phyloP scores from a whole-genome alignment of 2,113 vertebrate genomes.

The Indri indri region DNA sequence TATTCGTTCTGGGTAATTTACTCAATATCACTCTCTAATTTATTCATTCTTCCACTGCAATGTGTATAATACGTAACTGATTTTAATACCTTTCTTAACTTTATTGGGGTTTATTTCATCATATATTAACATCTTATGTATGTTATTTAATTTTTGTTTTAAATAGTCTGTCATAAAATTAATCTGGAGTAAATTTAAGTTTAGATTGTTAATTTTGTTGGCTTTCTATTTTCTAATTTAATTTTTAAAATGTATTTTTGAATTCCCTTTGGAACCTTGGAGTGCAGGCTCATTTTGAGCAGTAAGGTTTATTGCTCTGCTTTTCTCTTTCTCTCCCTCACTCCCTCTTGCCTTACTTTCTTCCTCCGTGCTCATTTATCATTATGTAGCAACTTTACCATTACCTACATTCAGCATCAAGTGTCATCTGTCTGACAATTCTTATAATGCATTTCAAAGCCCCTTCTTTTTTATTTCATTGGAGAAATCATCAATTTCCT shows the following conservation, averaged over 20 bases:
- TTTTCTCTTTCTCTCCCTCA: too few relatives aligned
- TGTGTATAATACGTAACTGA: background rate
- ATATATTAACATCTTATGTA: background rate
- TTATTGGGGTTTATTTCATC: background rate
- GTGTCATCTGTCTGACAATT: background rate
- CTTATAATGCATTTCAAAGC: background rate
- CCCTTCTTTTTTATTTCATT: background rate
- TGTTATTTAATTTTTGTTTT: background rate
- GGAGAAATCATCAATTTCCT: background rate
- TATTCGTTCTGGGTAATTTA: background rate
- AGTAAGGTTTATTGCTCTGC: background rate
- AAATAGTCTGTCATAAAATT: background rate
- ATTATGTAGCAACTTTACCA: background rate
- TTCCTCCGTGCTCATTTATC: background rate
- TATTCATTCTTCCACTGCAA: background rate
- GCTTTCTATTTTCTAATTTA: background rate
- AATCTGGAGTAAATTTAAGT: background rate
- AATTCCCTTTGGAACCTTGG: background rate
- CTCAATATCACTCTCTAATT: background rate
- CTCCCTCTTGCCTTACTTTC: background rate
- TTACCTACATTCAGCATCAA: background rate
- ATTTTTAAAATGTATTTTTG: background rate
- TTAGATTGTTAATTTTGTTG: background rate
- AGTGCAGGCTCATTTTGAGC: background rate
- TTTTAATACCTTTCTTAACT: background rate